Percentiles rank a stretch among this genome's conserved stretches.
These are phyloP conservation scores for Gymnodraco acuticeps DNA, from an alignment of 2,797 vertebrate genomes.

Conservation along the genomic window DNA sequence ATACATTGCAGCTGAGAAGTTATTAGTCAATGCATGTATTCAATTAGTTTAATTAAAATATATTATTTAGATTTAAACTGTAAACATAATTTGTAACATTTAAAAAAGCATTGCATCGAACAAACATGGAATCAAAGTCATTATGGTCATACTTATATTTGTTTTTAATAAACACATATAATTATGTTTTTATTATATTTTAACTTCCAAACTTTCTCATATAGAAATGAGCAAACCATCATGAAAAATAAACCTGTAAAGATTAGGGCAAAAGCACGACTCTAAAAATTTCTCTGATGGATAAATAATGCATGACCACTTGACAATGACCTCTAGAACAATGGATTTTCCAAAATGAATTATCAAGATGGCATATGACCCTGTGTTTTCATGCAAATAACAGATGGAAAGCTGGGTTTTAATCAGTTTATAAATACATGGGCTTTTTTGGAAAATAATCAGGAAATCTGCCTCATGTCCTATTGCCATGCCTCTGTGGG, in stretches of 20 bases:
- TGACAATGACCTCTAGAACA: constrained; percentile 49
- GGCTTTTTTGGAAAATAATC: constrained; percentile 9
- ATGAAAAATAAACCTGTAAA: constrained; percentile 40
- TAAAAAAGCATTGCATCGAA: background rate
- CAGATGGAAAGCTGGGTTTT: constrained; percentile 41
- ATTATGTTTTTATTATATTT: background rate
- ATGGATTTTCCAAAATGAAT: constrained; percentile 61
- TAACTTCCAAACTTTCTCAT: background rate
- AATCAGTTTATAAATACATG: constrained; percentile 45
- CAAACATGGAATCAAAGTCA: background rate
- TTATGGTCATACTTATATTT: background rate
- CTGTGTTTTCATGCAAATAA: constrained; percentile 40
- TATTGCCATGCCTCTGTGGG: background rate
- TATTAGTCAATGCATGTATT: background rate
- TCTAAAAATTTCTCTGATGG: constrained; percentile 24
- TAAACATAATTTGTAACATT: background rate
- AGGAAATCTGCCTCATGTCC: constrained; percentile 25
- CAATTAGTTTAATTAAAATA: background rate
- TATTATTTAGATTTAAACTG: constrained; percentile 4
- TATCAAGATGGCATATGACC: constrained; percentile 49
- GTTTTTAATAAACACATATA: background rate
- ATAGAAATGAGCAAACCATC: background rate
- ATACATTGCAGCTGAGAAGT: background rate
- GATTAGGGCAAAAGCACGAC: constrained; percentile 20
- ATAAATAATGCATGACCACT: constrained; percentile 60